Percentiles rank a stretch among this genome's conserved stretches.
Evolutionary conservation across 1,140 invertebrate genomes (phyloP).

Genomic region (Mercenaria mercenaria): DNA sequence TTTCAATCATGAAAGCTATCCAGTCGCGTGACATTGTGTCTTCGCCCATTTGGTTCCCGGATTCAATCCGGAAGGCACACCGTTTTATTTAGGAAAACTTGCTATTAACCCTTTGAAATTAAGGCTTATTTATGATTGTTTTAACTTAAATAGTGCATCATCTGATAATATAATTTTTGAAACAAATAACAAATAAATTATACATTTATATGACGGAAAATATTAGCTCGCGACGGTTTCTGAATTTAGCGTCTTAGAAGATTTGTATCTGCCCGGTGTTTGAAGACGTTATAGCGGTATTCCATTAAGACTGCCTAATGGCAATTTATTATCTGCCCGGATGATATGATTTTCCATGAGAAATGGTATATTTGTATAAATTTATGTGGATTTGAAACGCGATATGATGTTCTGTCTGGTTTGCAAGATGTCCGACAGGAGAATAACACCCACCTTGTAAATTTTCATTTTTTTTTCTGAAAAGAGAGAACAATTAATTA

Average conservation of each 20-base stretch:
- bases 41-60: not conserved
- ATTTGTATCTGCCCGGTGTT: conserved; percentile 48
- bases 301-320: conserved; percentile 56
- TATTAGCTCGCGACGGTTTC: conserved; percentile 18
- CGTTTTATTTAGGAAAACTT: conserved; percentile 37
- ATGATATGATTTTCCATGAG: conserved; percentile 35
- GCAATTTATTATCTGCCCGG: conserved; percentile 44
- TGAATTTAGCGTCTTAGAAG: conserved; percentile 28
- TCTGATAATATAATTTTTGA: conserved; percentile 24
- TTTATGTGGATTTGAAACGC: conserved; percentile 54
- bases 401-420: conserved; percentile 26
- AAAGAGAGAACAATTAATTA: too few relatives aligned
- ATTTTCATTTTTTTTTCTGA: too few relatives aligned
- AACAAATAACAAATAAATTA: conserved; percentile 55
- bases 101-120: conserved; percentile 41
- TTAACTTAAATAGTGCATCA: conserved; percentile 38
- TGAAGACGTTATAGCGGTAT: not conserved
- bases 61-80: conserved; percentile 6
- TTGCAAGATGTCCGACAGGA: not conserved
- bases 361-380: conserved; percentile 52
- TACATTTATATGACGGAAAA: conserved; percentile 43
- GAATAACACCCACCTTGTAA: not conserved
- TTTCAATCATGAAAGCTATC: conserved; percentile 20
- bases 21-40: not conserved
- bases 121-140: conserved; percentile 54